Percentiles rank a stretch among this genome's conserved stretches.
Evolutionary conservation across 2,797 vertebrate species (phyloP).

Genomic region (Enteromius treurensis): DNA sequence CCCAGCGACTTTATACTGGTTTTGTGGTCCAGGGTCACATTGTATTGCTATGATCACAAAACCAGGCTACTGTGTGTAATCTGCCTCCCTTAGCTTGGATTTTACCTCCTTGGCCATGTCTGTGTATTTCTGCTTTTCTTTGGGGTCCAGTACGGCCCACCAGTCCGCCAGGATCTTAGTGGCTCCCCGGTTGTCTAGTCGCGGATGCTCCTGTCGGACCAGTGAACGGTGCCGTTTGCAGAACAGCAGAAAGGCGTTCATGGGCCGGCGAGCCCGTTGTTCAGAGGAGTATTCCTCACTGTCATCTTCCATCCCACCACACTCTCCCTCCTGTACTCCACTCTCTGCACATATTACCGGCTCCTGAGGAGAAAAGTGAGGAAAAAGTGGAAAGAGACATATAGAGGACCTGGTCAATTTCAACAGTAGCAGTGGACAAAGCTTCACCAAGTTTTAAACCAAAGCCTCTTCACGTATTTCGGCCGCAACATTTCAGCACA

Average conservation of each 20-base stretch:
- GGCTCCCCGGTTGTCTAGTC: constrained; percentile 96
- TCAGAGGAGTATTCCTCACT: constrained; percentile 90
- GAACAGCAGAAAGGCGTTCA: constrained; percentile 99
- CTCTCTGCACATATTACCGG: constrained; percentile 67
- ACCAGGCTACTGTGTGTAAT: neutral
- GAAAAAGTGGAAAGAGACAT: neutral
- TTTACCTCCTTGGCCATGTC: constrained; percentile 99
- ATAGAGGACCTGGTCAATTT: neutral
- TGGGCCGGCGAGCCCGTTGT: constrained; percentile 93
- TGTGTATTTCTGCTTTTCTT: constrained; percentile 98
- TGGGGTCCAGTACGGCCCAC: constrained; percentile 97
- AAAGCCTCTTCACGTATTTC: neutral
- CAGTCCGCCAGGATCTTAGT: constrained; percentile 99
- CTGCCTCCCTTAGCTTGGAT: neutral
- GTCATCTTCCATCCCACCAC: constrained; percentile 77
- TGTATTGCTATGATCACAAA: neutral
- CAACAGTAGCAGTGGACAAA: neutral
- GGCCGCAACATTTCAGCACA: neutral
- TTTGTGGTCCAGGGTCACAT: no score
- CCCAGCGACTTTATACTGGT: no score
- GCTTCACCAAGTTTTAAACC: neutral
- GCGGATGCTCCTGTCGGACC: constrained; percentile 96
- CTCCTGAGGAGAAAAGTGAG: constrained; percentile 56
- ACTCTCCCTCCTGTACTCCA: constrained; percentile 75
- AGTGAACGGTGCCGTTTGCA: constrained; percentile 98